Percentiles rank a stretch among this genome's conserved stretches.
Evolutionary conservation across 35 echinoderm and acorn worm genomes (phyloP).

Genomic region (Stichopus chloronotus): DNA sequence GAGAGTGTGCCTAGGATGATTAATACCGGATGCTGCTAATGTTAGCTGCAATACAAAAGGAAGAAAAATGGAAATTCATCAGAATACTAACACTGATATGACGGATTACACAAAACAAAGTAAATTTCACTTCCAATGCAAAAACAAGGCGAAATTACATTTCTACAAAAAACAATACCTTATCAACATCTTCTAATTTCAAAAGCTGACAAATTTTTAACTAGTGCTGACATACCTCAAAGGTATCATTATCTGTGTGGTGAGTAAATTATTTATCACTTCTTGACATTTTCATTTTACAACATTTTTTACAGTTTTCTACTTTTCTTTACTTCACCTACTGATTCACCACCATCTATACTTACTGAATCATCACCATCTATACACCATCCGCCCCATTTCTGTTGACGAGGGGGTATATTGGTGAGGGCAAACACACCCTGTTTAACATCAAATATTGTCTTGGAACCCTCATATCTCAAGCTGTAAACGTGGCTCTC

Average conservation of each 20-base stretch:
- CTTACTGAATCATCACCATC: constrained; percentile 83
- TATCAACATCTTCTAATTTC: no score
- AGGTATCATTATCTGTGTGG: no score
- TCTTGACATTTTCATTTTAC: neutral
- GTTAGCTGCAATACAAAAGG: constrained; percentile 77
- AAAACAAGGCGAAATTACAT: no score
- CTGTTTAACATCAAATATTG: constrained; percentile 87
- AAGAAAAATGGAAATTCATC: constrained; percentile 24
- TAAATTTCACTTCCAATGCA: no score
- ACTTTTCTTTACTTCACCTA: constrained; percentile 32
- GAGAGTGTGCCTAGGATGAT: constrained; percentile 79
- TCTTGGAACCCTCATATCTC: constrained; percentile 83
- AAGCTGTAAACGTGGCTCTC: constrained; percentile 66
- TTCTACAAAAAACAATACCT: no score
- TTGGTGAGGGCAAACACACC: constrained; percentile 77
- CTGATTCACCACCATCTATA: constrained; percentile 73
- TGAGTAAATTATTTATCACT: no score
- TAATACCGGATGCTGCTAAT: constrained; percentile 87
- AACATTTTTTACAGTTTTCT: neutral
- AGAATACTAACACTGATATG: neutral
- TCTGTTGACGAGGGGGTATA: constrained; percentile 80
- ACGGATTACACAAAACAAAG: no score
- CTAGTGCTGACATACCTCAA: no score
- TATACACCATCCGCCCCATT: constrained; percentile 83
- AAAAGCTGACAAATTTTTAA: no score